A percentile compares a stretch with the other conserved stretches of the same genome.
These are phyloP conservation scores for Uromys caudimaculatus DNA, from an alignment of 2,797 vertebrate species.

Conservation along the genomic window DNA sequence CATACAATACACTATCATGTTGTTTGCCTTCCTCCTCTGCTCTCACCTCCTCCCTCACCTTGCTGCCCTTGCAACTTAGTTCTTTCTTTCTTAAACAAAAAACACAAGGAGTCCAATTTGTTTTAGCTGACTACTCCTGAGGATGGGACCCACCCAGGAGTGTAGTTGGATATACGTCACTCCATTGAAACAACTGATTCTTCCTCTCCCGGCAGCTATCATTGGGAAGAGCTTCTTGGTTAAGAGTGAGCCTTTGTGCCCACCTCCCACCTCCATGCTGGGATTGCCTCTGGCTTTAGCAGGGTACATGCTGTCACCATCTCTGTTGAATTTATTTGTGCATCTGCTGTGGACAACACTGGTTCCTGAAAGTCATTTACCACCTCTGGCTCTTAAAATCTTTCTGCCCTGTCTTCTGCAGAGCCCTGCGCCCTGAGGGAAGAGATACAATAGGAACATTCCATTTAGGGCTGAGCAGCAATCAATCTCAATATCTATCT, in stretches of 20 bases:
- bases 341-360: neutral
- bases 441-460: neutral
- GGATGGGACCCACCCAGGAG: neutral
- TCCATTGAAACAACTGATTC: neutral
- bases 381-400: neutral
- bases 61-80: neutral
- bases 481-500: too few species aligned
- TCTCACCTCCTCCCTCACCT: neutral
- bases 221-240: neutral
- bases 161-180: neutral
- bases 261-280: neutral
- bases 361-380: neutral
- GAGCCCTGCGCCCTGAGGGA: neutral
- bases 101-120: neutral
- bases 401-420: neutral
- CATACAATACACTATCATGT: too few species aligned
- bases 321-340: neutral
- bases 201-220: neutral
- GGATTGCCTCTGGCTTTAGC: neutral
- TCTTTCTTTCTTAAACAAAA: neutral
- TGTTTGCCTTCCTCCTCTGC: neutral
- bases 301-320: neutral
- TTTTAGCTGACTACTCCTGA: neutral
- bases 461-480: neutral
- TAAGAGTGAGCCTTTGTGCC: neutral